These are phyloP conservation scores for Medauroidea extradentata DNA, from an alignment of 1,140 invertebrate genomes.

Conservation along the genomic window DNA sequence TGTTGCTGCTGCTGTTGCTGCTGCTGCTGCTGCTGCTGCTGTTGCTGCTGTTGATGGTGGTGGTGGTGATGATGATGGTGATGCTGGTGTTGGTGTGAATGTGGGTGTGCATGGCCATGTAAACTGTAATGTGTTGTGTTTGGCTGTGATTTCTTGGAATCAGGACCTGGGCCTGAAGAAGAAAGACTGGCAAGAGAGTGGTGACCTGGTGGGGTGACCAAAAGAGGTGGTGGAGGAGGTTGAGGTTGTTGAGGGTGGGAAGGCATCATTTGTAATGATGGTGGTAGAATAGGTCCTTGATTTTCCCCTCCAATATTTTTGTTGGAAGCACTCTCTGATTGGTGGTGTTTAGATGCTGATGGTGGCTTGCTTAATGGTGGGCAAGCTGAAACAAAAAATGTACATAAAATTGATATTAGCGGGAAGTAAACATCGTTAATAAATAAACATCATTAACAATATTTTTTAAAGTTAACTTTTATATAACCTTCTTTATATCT, in stretches of 20 bases:
- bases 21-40: slow-evolving; percentile 37
- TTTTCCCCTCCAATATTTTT: neutral
- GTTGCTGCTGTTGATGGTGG: slow-evolving; percentile 23
- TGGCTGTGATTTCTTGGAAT: slow-evolving; percentile 43
- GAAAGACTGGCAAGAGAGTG: slow-evolving; percentile 36
- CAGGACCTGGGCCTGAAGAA: slow-evolving; percentile 56
- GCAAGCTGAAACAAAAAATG: slow-evolving; percentile 49
- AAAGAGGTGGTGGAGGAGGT: slow-evolving; percentile 52
- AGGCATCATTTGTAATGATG: slow-evolving; percentile 48
- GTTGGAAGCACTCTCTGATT: slow-evolving; percentile 42
- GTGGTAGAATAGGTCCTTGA: slow-evolving; percentile 33
- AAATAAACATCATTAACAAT: too few species aligned
- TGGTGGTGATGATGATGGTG: slow-evolving; percentile 52
- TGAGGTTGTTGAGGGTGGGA: slow-evolving; percentile 32
- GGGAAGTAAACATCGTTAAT: neutral
- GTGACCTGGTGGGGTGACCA: slow-evolving; percentile 58
- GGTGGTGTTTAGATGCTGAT: slow-evolving; percentile 67
- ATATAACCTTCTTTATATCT: too few species aligned
- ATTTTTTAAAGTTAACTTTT: too few species aligned
- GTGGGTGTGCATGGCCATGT: too few species aligned
- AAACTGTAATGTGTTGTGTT: slow-evolving; percentile 1
- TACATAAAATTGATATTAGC: too few species aligned
- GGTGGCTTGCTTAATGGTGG: slow-evolving; percentile 65
- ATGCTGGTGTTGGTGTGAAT: slow-evolving; percentile 22
- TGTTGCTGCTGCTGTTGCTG: slow-evolving; percentile 53